Base-by-base conservation (phyloP, 2,797 vertebrate genomes). In the Chaetophractus vellerosus region DNA sequence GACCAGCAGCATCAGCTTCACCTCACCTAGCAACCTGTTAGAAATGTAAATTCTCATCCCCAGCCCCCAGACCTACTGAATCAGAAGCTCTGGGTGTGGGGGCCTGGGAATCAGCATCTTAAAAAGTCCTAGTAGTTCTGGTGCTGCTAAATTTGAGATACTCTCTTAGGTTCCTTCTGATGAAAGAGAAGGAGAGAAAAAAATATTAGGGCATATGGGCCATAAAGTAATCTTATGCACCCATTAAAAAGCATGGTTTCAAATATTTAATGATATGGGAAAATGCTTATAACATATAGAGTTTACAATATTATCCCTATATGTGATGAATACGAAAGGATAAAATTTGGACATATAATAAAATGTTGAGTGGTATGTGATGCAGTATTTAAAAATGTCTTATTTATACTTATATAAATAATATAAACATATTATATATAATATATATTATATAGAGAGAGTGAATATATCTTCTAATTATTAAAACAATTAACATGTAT, bases 261-360 rank as follows among this genome's bases (percentile, higher is more conserved):
- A 89, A 79, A 69, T 87, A 87, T 26, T 93, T 81, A 84, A 15
- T 33, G 64, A 63, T 59, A 88, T 14, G n/a, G 61, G 55, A 38
- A 83, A 66, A 41, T 79, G 24, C 28, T 87, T 83, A 23, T 41
- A 89, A 85, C 21, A 48, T 19, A 82, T 64, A 33, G 90, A 68
- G 78, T 66, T 48, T 11, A 48, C 6, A 50, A 14, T 33, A 72
- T 16, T 72, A 55, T 59, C 63, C 82, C 36, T 38, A 57, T 38
- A 76, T 63, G 2, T 69, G 79, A 81, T 45, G 2, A 48, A 41
- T 26, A 84, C 24, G 23, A 75, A 82, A 31, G 90, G 79, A 38
- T 16, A 91, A 69, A 63, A 93, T 48, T 19, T 61, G 1, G n/a
- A 66, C 21, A 72, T 33, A 16, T 0, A 80, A 45, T n/a, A 86